Conservation (phyloP, 2,797 vertebrate genomes). For the Takifugu ocellatus region DNA sequence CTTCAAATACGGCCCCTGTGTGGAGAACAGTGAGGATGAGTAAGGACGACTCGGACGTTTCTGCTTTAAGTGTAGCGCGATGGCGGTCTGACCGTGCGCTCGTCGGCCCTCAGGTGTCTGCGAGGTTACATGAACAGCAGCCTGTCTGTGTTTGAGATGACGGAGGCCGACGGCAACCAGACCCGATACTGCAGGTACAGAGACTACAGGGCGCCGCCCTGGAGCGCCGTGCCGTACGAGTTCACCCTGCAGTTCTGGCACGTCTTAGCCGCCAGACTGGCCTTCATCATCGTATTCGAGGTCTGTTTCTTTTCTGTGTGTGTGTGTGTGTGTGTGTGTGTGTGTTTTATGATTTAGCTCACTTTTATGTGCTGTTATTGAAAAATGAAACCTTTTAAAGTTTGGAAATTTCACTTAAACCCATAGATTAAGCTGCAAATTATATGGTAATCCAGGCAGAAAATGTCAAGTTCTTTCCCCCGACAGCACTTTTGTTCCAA, state of each 20-base stretch:
- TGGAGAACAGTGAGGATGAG: conserved; percentile 82
- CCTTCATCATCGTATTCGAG: conserved; percentile 99
- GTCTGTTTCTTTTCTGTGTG: conserved; percentile 66
- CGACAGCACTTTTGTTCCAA: too few relatives aligned
- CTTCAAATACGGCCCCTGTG: conserved; percentile 96
- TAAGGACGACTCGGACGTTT: conserved; percentile 20
- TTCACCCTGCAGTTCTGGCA: conserved; percentile 99
- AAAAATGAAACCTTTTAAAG: neutral
- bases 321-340: neutral
- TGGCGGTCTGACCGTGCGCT: conserved; percentile 1
- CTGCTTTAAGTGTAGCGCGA: neutral
- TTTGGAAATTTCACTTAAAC: conserved; percentile 10
- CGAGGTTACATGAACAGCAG: conserved; percentile 96
- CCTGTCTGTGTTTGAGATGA: conserved; percentile 91
- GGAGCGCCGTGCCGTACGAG: conserved; percentile 88
- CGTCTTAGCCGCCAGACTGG: conserved; percentile 91
- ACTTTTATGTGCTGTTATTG: conserved; percentile 4
- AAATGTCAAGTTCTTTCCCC: neutral
- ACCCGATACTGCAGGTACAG: conserved; percentile 90
- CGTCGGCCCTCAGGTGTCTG: conserved; percentile 80
- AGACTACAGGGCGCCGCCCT: conserved; percentile 93
- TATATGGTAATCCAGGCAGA: conserved; percentile 8
- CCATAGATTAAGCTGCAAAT: conserved; percentile 10
- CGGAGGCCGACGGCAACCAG: conserved; percentile 77
- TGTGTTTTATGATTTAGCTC: neutral